phyloP scores from a whole-genome alignment of 2,888 invertebrate species.

The Sinodicranocentrus sp. region DNA sequence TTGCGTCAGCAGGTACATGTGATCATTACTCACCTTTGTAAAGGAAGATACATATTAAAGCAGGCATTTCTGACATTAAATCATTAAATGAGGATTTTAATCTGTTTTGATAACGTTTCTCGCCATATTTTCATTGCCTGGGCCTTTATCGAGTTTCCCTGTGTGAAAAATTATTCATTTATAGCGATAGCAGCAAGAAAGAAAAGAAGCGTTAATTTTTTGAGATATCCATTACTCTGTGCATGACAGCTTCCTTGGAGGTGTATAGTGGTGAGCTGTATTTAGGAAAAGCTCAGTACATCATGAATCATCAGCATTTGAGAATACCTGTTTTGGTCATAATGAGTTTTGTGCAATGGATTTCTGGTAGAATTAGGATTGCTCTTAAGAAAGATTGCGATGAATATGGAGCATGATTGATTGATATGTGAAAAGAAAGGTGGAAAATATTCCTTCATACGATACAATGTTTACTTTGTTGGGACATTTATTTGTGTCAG shows the following conservation, averaged over 20 bases:
- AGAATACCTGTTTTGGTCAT: constrained; percentile 5
- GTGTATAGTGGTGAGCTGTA: constrained; percentile 18
- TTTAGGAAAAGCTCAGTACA: neutral
- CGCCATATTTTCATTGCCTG: neutral
- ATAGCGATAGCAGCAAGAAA: no score
- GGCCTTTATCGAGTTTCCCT: neutral
- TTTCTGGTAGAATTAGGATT: neutral
- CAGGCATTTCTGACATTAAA: constrained; percentile 34
- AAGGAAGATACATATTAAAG: constrained; percentile 1
- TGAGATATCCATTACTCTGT: no score
- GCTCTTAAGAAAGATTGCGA: neutral
- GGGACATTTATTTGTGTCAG: no score
- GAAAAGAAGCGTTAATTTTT: no score
- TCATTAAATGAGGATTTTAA: constrained; percentile 39
- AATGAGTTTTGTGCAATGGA: constrained; percentile 1
- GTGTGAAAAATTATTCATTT: neutral
- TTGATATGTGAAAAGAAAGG: constrained; percentile 21
- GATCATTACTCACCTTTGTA: constrained; percentile 10
- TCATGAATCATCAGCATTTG: constrained; percentile 22
- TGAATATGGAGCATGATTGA: constrained; percentile 5
- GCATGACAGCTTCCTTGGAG: constrained; percentile 9
- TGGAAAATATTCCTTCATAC: neutral
- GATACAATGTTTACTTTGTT: no score
- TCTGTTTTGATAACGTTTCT: constrained; percentile 54
- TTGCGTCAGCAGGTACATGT: constrained; percentile 51